Conservation (phyloP, 1,140 invertebrate species). For the Nixonia krombeini region DNA sequence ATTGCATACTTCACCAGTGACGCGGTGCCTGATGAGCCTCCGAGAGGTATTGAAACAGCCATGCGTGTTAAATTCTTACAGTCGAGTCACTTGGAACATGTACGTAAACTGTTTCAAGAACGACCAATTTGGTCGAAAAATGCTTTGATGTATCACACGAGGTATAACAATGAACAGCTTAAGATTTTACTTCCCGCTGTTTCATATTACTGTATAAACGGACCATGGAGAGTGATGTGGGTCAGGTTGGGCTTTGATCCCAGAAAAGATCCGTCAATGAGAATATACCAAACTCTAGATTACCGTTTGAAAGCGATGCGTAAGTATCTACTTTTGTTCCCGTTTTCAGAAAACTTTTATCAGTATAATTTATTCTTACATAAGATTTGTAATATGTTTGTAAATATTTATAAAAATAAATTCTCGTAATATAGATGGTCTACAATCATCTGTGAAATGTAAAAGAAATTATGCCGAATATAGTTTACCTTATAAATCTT, state of each 20-base stretch:
- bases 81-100: conserved; percentile 65
- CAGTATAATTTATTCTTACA: no score
- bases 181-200: conserved; percentile 86
- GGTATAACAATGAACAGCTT: conserved; percentile 76
- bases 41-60: conserved; percentile 69
- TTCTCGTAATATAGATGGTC: conserved; percentile 63
- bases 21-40: conserved; percentile 72
- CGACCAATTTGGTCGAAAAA: conserved; percentile 89
- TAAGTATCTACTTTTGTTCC: conserved; percentile 63
- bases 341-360: no score
- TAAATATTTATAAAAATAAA: no score
- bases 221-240: conserved; percentile 92
- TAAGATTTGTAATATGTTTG: no score
- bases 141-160: conserved; percentile 78
- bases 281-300: conserved; percentile 89
- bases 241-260: conserved; percentile 90
- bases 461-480: conserved; percentile 74
- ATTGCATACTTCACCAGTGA: conserved; percentile 73
- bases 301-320: conserved; percentile 82
- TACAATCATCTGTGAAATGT: conserved; percentile 72
- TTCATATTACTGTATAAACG: conserved; percentile 87
- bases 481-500: conserved; percentile 72
- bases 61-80: conserved; percentile 71
- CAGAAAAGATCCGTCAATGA: conserved; percentile 80
- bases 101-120: conserved; percentile 80